These are phyloP conservation scores for Lepus europaeus DNA, from an alignment of 2,113 vertebrate genomes.

Conservation along the genomic window DNA sequence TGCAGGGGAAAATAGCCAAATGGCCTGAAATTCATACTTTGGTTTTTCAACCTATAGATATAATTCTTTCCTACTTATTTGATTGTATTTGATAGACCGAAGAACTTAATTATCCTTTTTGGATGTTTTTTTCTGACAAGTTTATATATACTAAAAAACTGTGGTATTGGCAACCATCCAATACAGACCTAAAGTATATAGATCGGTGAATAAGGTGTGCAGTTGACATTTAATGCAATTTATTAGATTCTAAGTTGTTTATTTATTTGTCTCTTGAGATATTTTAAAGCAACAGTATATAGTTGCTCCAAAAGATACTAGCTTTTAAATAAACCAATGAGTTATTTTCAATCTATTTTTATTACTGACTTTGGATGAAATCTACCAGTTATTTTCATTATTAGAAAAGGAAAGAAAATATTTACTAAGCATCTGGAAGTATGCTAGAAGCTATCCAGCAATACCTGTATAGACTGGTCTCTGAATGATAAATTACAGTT, in stretches of 20 bases:
- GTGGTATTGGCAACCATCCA: neutral
- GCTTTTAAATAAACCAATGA: neutral
- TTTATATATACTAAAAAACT: conserved; percentile 4
- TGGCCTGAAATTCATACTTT: conserved; percentile 5
- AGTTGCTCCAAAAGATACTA: neutral
- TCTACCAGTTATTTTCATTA: conserved; percentile 42
- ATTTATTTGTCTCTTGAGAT: neutral
- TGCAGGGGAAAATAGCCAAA: neutral
- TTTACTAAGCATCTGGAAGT: conserved; percentile 45
- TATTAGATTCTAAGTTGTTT: conserved; percentile 45
- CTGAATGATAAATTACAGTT: conserved; percentile 52
- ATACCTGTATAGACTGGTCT: conserved; percentile 40
- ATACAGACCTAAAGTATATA: neutral
- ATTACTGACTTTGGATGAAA: conserved; percentile 22
- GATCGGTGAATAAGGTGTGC: conserved; percentile 37
- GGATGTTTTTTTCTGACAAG: neutral
- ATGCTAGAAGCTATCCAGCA: conserved; percentile 25
- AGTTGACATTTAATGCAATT: neutral
- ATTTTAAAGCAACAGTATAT: neutral
- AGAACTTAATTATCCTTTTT: conserved; percentile 25
- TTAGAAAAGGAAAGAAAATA: conserved; percentile 30
- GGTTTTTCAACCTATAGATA: neutral
- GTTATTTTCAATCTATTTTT: conserved; percentile 4
- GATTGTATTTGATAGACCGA: neutral
- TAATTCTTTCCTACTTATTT: neutral